phyloP scores from a whole-genome alignment of 2,113 vertebrate genomes.

The Chrysemys picta region DNA sequence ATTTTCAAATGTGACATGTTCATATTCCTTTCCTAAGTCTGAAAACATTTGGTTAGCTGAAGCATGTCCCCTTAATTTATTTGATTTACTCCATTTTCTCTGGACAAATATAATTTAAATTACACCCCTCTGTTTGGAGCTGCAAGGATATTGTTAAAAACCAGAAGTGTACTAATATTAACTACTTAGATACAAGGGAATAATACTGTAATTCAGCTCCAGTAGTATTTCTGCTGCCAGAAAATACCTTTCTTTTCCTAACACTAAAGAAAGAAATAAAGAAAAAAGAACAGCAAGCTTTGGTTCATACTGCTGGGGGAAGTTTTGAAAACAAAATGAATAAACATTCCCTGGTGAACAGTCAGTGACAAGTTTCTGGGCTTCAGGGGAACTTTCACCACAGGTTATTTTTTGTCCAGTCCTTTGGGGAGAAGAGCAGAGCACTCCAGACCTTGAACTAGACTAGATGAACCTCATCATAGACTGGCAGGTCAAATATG shows the following conservation, averaged over 20 bases:
- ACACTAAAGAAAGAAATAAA: constrained; percentile 20
- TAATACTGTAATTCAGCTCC: neutral
- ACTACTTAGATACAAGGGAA: neutral
- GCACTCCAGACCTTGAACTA: neutral
- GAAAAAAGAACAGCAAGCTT: neutral
- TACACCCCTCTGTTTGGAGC: neutral
- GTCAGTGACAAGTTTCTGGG: neutral
- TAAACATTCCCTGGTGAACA: neutral
- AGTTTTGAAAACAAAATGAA: constrained; percentile 6
- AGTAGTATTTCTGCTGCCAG: constrained; percentile 9
- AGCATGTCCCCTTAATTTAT: neutral
- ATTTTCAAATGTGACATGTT: neutral
- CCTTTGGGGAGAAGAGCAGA: neutral
- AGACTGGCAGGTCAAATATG: neutral
- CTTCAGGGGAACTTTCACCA: neutral
- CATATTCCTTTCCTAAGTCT: neutral
- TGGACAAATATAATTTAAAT: neutral
- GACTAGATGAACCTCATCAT: neutral
- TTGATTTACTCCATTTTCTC: neutral
- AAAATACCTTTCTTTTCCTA: constrained; percentile 37
- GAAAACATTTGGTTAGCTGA: neutral
- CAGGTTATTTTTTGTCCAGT: neutral
- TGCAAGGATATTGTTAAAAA: neutral
- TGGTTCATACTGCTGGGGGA: neutral
- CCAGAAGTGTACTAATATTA: neutral